Base-by-base conservation (phyloP, 2,797 vertebrate genomes). In the Cryptoblepharus egeriae region DNA sequence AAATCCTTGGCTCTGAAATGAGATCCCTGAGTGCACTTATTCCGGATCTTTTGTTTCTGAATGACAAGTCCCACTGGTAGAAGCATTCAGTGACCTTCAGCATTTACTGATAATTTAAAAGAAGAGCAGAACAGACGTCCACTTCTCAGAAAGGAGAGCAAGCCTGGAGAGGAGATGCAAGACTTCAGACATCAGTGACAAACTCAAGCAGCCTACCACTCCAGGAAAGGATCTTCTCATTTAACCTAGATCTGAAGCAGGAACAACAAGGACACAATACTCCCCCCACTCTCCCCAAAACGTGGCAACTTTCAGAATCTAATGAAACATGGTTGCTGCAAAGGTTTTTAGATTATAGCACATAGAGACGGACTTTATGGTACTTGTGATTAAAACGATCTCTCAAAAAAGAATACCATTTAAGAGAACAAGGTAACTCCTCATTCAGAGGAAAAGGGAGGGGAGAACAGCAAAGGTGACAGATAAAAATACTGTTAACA, bases 51-150 rank as follows among this genome's bases (percentile, higher is more conserved):
- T 39, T 11, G n/a, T 7, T 52, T 28, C 64, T 68, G 26, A 52
- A 11, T 52, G 55, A 74, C 32, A 16, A 18, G 45, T 35, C 76
- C 88, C 94, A 95, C 95, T 95, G 26, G 96, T 93, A 92, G 95
- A 93, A 96, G 95, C 96, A 96, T 96, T 97, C 95, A 92, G 92
- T 98, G 98, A 98, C 98, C 98, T 99, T 98, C 97, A 98, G 96
- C 93, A 93, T 88, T 85, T 80, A 92, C 93, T 95, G 87, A 76
- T 89, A 84, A 92, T 87, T 80, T 80, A 87, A 84, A 84, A 78
- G 84, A 88, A 92, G 92, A 93, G 81, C 9, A 58, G 92, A 93
- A 91, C 77, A 83, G 79, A 15, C 63, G 80, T 79, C 74, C 83
- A 22, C 39, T 70, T 60, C 81, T 20, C 74, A 76, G 80, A 75